phyloP scores from a whole-genome alignment of 2,888 invertebrate species.

The Drosophila fulvimacula region DNA sequence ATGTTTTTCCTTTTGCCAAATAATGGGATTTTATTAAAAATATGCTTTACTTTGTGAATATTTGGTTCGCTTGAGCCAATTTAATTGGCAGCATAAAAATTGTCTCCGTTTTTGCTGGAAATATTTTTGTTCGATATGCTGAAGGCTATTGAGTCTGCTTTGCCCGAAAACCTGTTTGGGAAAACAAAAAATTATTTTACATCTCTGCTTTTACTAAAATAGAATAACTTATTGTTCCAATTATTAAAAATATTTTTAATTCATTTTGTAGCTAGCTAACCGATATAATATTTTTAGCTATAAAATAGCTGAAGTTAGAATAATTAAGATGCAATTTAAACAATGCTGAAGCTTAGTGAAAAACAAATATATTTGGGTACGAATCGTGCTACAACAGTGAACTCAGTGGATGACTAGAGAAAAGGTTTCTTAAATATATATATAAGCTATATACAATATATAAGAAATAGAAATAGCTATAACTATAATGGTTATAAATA shows the following conservation, averaged over 20 bases:
- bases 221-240: too few species aligned
- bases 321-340: not conserved
- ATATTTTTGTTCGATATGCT: not conserved
- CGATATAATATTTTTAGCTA: not conserved
- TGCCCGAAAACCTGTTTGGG: not conserved
- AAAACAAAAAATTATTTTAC: not conserved
- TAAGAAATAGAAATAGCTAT: too few species aligned
- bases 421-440: too few species aligned
- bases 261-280: not conserved
- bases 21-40: conserved; percentile 1
- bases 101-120: not conserved
- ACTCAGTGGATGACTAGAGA: too few species aligned
- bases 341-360: too few species aligned
- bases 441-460: too few species aligned
- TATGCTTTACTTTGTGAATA: not conserved
- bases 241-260: not conserved
- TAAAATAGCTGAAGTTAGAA: not conserved
- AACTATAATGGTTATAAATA: too few species aligned
- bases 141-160: not conserved
- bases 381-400: too few species aligned
- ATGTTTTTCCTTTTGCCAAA: not conserved
- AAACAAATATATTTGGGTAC: too few species aligned
- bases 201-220: not conserved
- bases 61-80: not conserved
- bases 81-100: not conserved